Evolutionary conservation across 1,140 invertebrate species (phyloP), one percentile per base, ranked within the genome.

Genomic region (Wiebesia pumilae): DNA sequence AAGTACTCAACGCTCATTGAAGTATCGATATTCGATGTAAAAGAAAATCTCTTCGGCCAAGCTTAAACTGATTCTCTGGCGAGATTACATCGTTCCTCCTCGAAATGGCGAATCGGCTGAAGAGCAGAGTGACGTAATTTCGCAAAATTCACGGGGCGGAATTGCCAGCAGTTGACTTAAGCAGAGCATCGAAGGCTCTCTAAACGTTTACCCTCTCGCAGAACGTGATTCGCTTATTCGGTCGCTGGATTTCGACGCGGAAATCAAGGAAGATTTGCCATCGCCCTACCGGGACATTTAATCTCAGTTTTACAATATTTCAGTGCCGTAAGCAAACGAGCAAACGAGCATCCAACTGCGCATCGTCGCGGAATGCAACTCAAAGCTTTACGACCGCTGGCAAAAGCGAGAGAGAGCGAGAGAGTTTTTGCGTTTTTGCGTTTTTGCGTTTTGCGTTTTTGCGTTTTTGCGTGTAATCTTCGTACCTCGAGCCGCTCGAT

Each of bases 291-390:
- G 51, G n/a, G 12, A 62, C 67, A 27, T 87, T 62, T 73, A 47
- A 83, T 83, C 54, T 54, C 24, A 27, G 80, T 65, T 87, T 83
- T 69, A 83, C 73, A 83, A 87, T 80, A 87, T 81, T 87, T 83
- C 14, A 79, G 24, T 38, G 80, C 62, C 80, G 24, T 69, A 33
- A 80, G 62, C 75, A 83, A 77, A 65, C 38, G 83, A 78, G 73
- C 67, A 67, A 38, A 9, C 35, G 51, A 21, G 6, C 51, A 16
- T 16, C 1, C 19, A 9, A 54, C 10, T 54, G 62, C 51, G 19
- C 73, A 30, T 24, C n/a, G 12, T n/a, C 27, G 47, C 27, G 47
- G 14, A 87, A 83, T 81, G 83, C 81, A 58, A 80, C 81, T 87
- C 78, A 75, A 81, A 84, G 78, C 54, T 77, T 84, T 84, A 87